Percentiles rank a stretch among this genome's conserved stretches.
These are phyloP conservation scores for Deilephila elpenor DNA, from an alignment of 2,888 invertebrate genomes.

Conservation along the genomic window DNA sequence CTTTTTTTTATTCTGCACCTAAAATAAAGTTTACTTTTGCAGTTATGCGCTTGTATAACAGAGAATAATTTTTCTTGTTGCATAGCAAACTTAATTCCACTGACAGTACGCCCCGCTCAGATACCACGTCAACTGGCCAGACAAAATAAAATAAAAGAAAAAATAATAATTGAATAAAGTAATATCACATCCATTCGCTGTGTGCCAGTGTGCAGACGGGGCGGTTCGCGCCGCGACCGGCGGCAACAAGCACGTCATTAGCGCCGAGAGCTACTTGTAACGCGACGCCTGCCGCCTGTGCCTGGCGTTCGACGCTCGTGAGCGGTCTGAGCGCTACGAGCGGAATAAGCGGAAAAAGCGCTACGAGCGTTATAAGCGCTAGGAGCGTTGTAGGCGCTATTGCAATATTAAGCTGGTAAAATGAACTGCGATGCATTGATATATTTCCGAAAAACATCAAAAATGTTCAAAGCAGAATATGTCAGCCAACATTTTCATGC, in stretches of 20 bases:
- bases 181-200: not conserved
- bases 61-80: too few species aligned
- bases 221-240: constrained; percentile 33
- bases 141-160: not conserved
- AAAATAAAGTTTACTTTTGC: too few species aligned
- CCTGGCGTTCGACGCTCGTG: not conserved
- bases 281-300: constrained; percentile 43
- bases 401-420: too few species aligned
- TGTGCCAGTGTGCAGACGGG: not conserved
- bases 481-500: too few species aligned
- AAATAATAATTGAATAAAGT: not conserved
- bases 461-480: too few species aligned
- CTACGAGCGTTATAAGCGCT: constrained; percentile 1
- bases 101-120: too few species aligned
- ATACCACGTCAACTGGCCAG: not conserved
- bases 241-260: constrained; percentile 60
- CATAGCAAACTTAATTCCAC: too few species aligned
- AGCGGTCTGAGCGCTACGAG: not conserved
- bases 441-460: too few species aligned
- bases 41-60: too few species aligned
- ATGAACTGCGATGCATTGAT: too few species aligned
- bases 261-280: constrained; percentile 57
- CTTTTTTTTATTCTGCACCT: too few species aligned
- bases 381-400: not conserved
- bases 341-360: not conserved